Evolutionary conservation across 2,888 invertebrate genomes (phyloP).

Genomic region (Isotomurus palustris): DNA sequence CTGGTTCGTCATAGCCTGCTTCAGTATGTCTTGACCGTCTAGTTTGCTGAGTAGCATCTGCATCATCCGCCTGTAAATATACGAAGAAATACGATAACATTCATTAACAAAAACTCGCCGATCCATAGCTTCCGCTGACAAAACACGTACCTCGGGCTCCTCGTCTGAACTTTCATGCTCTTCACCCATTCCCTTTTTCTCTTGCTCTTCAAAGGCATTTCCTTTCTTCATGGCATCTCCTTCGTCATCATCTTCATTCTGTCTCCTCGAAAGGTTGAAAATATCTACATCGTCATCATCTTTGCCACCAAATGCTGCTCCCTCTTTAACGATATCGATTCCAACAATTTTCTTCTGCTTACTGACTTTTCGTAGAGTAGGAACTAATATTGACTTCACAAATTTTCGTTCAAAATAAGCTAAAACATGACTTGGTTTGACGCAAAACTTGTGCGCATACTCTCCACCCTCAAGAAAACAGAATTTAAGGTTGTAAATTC

Average conservation of each 20-base stretch:
- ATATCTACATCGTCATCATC: constrained; percentile 26
- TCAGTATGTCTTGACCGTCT: constrained; percentile 54
- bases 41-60: constrained; percentile 53
- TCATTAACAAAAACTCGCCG: neutral
- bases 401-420: constrained; percentile 69
- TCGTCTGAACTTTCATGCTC: constrained; percentile 63
- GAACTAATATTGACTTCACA: constrained; percentile 61
- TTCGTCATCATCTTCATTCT: constrained; percentile 43
- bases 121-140: constrained; percentile 5
- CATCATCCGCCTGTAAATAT: constrained; percentile 53
- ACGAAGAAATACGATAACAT: constrained; percentile 10
- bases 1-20: constrained; percentile 65
- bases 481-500: constrained; percentile 66
- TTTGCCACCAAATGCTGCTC: constrained; percentile 6
- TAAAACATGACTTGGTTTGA: constrained; percentile 66
- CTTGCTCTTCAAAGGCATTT: constrained; percentile 29
- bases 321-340: constrained; percentile 46
- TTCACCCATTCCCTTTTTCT: constrained; percentile 45
- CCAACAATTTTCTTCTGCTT: constrained; percentile 55
- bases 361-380: constrained; percentile 58
- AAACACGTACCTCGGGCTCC: constrained; percentile 54
- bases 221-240: constrained; percentile 24
- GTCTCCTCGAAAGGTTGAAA: no score
- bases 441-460: constrained; percentile 67
- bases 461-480: constrained; percentile 67